These are phyloP conservation scores for Cerastoderma edule DNA, from an alignment of 2,888 invertebrate genomes.

Conservation along the genomic window DNA sequence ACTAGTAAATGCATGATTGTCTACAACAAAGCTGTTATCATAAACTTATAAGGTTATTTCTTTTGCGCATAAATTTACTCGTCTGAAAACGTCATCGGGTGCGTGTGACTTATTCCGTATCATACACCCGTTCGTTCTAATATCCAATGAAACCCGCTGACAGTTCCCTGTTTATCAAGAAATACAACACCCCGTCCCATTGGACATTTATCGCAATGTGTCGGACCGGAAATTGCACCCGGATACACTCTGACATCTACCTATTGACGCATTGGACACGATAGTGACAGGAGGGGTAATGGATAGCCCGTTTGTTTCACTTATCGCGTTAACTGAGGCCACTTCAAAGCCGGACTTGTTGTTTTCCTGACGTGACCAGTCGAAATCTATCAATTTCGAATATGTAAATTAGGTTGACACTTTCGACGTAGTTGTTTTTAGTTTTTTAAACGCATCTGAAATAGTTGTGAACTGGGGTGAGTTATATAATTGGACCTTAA, in stretches of 20 bases:
- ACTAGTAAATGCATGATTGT: too few species aligned
- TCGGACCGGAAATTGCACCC: constrained; percentile 33
- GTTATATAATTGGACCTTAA: too few species aligned
- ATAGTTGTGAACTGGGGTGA: too few species aligned
- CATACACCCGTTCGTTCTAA: too few species aligned
- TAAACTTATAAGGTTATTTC: too few species aligned
- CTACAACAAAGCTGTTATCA: too few species aligned
- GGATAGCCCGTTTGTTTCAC: constrained; percentile 32
- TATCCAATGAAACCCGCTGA: too few species aligned
- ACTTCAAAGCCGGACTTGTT: constrained; percentile 7
- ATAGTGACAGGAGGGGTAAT: constrained; percentile 17
- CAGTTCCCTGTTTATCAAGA: too few species aligned
- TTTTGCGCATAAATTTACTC: too few species aligned
- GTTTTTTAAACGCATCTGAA: background rate
- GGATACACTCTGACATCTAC: constrained; percentile 28
- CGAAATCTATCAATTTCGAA: constrained; percentile 10
- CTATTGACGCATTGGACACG: constrained; percentile 33
- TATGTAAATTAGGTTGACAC: constrained; percentile 4
- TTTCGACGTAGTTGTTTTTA: too few species aligned
- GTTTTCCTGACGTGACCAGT: background rate
- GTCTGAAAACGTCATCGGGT: too few species aligned
- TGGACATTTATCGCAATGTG: background rate
- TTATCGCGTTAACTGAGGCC: background rate
- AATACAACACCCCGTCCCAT: background rate
- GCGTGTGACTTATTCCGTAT: too few species aligned